Evolutionary conservation across 2,888 invertebrate genomes (phyloP).

Genomic region (Ischnura elegans): DNA sequence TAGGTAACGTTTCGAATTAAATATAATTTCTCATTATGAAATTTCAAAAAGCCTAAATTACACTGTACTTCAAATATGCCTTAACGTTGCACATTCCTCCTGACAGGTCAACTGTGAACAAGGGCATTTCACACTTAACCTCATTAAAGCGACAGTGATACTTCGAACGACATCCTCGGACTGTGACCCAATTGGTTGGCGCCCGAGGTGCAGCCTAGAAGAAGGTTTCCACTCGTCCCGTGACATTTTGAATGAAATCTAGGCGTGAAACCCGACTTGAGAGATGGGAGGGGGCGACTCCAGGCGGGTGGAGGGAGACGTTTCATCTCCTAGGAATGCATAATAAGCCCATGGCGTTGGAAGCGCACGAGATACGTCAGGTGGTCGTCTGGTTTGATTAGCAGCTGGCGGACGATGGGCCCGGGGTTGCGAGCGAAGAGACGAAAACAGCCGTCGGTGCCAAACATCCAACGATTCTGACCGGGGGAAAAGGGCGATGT

Average conservation of each 20-base stretch:
- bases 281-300: not conserved
- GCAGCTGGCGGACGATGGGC: not conserved
- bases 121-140: too few relatives aligned
- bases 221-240: not conserved
- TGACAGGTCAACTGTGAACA: too few relatives aligned
- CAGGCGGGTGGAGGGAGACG: not conserved
- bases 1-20: too few relatives aligned
- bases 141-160: not conserved
- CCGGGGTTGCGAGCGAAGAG: not conserved
- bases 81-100: too few relatives aligned
- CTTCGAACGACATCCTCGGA: not conserved
- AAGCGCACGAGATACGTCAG: not conserved
- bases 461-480: not conserved
- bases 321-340: not conserved
- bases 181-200: constrained; percentile 11
- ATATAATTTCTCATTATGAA: too few relatives aligned
- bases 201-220: not conserved
- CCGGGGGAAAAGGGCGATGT: not conserved
- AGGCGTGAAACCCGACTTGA: not conserved
- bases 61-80: too few relatives aligned
- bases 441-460: not conserved
- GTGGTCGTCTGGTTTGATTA: not conserved
- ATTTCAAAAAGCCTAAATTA: too few relatives aligned
- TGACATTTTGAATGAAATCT: not conserved
- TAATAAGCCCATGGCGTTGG: not conserved